Evolutionary conservation across 2,888 invertebrate genomes (phyloP).

Genomic region (Acanthosepion lycidas): DNA sequence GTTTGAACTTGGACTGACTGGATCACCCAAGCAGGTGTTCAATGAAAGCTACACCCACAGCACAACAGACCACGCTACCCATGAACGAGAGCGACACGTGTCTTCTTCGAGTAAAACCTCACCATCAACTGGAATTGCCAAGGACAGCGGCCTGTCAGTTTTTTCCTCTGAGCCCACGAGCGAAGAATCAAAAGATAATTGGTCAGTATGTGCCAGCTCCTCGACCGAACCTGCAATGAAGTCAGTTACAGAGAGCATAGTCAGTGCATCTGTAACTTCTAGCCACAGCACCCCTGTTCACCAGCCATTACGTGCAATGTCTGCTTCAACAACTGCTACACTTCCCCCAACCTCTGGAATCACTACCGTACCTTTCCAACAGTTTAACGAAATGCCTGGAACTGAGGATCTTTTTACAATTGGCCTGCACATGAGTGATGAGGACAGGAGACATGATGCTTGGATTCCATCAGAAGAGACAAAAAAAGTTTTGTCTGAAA

Average conservation of each 20-base stretch:
- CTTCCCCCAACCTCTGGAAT: conserved; percentile 49
- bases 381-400: conserved; percentile 52
- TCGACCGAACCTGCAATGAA: background rate
- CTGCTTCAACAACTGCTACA: background rate
- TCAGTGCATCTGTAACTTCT: conserved; percentile 43
- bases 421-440: conserved; percentile 70
- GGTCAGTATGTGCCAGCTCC: background rate
- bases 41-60: background rate
- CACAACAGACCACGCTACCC: background rate
- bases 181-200: background rate
- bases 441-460: conserved; percentile 71
- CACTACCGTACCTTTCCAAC: conserved; percentile 50
- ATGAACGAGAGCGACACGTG: conserved; percentile 41
- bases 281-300: conserved; percentile 57
- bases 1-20: conserved; percentile 41
- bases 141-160: background rate
- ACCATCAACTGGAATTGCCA: background rate
- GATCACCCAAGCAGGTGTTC: conserved; percentile 40
- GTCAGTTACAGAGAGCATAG: background rate
- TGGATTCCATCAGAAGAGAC: conserved; percentile 89
- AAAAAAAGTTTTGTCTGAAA: conserved; percentile 78
- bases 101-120: conserved; percentile 36
- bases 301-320: conserved; percentile 50
- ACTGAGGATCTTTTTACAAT: conserved; percentile 66
- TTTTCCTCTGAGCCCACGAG: background rate